Evolutionary conservation across 2,888 invertebrate genomes (phyloP), one percentile per base, ranked within the genome.

Genomic region (Leptinotarsa peninsularis): DNA sequence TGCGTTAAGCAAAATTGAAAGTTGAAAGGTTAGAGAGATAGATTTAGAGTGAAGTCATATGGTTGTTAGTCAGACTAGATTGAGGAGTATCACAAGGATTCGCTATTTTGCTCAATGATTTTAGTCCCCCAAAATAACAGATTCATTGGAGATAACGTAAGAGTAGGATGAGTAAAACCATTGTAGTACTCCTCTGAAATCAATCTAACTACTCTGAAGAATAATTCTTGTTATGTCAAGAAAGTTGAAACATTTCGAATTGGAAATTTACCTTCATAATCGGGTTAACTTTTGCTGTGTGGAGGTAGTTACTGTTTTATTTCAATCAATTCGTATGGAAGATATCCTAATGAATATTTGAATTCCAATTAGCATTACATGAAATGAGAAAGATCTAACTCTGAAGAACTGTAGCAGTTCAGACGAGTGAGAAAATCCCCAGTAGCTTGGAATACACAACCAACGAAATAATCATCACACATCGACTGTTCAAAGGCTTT

Each of bases 1-100:
- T 80, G 79, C 78, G 69, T 77, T 56, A 79, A 78, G 79, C 79
- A 76, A 79, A 75, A 78, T 76, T 71, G 72, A 69, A 70, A 76
- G 75, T 74, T 78, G 50, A 67, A 74, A 68, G 43, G 23, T 18
- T 66, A 76, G 71, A 79, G 70, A 78, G 74, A 76, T 54, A 79
- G 78, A 76, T 78, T 54, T 33, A 77, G 76, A 71, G 67, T 67
- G 74, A 68, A 77, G 71, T 76, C 74, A 33, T 63, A 33, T 18
- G 33, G 23, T 71, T 74, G 50, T 69, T 72, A 33, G 56, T 71
- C 15, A 23, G 15, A 71, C 66, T 50, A 68, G 18, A 68, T 68
- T 69, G 23, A 70, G 72, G 50, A 71, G 72, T 72, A 66, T 49
- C 21, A 67, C 74, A 76, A 69, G 70, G 67, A 49, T 67, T 67